Evolutionary conservation across 1,140 invertebrate species (phyloP), one percentile per base, ranked within the genome.

Genomic region (Ylistrum balloti): DNA sequence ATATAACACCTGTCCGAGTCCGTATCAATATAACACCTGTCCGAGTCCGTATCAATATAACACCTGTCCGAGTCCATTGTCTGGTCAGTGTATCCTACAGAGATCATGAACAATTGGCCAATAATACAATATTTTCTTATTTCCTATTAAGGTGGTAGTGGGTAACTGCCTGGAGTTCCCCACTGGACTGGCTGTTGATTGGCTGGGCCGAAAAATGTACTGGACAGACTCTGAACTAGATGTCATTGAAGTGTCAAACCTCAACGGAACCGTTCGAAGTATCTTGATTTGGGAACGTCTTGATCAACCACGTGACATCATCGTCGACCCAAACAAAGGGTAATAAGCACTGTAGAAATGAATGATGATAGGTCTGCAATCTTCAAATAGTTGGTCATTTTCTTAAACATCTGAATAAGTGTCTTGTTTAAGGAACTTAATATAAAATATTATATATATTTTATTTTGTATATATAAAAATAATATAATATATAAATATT

Each of bases 211-310:
- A 93, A 99, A 99, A 93, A 97, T 99, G 86, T 99, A 99, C 96
- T 99, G 99, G 98, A 99, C 99, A 0, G 99, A 99, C 96, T 99
- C 99, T 0, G 97, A 97, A 15, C 98, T 98, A 94, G 97, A 98
- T 90, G 98, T 98, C 0, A 98, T 99, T 92, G 98, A 99, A 97
- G 99, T 99, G 20, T 98, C 98, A 0, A 98, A 98, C 95, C 96
- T 99, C 33, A 98, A 99, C 92, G 97, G 97, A 33, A 97, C 97
- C 32, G 97, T 98, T 91, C 95, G 97, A 90, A 97, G 98, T 92
- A 97, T 98, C 13, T 97, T 99, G 9, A 97, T 99, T 34, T 97
- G 97, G 35, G 97, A 97, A 86, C 97, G 97, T 90, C 97, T 99
- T 38, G 97, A 97, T 0, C 99, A 99, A 97, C 99, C 99, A 0